Percentiles rank a stretch among this genome's conserved stretches.
Evolutionary conservation across 2,797 vertebrate species (phyloP).

Genomic region (Carcharodon carcharias): DNA sequence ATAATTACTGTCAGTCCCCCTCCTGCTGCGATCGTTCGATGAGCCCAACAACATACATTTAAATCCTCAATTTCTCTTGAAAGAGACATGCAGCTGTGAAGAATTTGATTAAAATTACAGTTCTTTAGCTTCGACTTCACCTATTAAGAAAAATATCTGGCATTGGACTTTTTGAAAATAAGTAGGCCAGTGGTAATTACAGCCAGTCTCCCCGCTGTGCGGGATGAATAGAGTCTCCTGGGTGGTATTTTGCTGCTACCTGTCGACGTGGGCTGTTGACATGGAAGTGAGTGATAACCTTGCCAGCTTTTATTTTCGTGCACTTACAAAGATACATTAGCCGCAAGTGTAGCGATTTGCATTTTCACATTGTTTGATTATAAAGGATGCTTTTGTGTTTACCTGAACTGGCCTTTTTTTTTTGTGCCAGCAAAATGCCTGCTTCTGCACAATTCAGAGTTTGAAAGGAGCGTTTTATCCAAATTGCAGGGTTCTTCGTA

Average conservation of each 20-base stretch:
- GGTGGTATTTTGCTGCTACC: slow-evolving; percentile 61
- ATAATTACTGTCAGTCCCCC: slow-evolving; percentile 78
- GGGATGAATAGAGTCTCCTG: slow-evolving; percentile 55
- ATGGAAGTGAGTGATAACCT: slow-evolving; percentile 56
- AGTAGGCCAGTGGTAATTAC: slow-evolving; percentile 67
- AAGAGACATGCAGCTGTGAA: slow-evolving; percentile 66
- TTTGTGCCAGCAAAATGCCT: slow-evolving; percentile 37
- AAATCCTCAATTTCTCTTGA: slow-evolving; percentile 80
- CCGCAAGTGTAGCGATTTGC: slow-evolving; percentile 50
- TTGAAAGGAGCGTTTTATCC: slow-evolving; percentile 35
- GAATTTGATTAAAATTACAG: slow-evolving; percentile 97
- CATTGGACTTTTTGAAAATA: slow-evolving; percentile 70
- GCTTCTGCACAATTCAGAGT: slow-evolving; percentile 34
- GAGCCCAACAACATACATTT: slow-evolving; percentile 82
- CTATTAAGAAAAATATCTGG: slow-evolving; percentile 78
- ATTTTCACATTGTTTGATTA: slow-evolving; percentile 44
- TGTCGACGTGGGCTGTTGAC: slow-evolving; percentile 59
- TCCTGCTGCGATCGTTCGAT: slow-evolving; percentile 74
- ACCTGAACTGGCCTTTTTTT: slow-evolving; percentile 40
- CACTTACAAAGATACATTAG: slow-evolving; percentile 46
- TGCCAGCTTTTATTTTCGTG: slow-evolving; percentile 44
- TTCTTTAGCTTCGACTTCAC: slow-evolving; percentile 89
- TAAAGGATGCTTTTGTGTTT: slow-evolving; percentile 51
- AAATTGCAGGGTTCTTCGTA: slow-evolving; percentile 37
- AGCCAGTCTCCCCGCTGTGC: slow-evolving; percentile 54